phyloP scores from a whole-genome alignment of 2,113 vertebrate species.

The Sceloporus tristichus region DNA sequence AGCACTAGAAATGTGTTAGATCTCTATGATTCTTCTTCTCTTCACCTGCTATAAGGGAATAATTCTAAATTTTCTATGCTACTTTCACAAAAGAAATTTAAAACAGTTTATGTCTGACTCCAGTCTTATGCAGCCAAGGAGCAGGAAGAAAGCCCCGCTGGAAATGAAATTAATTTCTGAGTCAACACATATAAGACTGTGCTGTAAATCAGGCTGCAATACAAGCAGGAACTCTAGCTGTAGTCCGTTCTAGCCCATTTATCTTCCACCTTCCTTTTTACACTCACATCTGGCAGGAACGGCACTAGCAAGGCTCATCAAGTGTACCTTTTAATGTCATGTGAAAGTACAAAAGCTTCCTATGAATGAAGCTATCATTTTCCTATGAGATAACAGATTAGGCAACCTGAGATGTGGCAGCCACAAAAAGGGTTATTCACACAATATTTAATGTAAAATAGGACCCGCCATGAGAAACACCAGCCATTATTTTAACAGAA shows the following conservation, averaged over 20 bases:
- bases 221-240: neutral
- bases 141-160: neutral
- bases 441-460: constrained; percentile 16
- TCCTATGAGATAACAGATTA: neutral
- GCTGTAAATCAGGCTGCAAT: neutral
- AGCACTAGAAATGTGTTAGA: neutral
- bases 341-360: neutral
- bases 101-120: neutral
- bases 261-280: neutral
- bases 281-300: neutral
- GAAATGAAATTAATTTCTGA: neutral
- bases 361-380: neutral
- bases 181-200: neutral
- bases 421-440: neutral
- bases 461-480: neutral
- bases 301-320: neutral
- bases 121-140: neutral
- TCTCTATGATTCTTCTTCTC: neutral
- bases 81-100: neutral
- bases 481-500: neutral
- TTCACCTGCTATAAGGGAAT: neutral
- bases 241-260: neutral
- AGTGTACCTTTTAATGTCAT: neutral
- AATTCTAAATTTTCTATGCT: neutral
- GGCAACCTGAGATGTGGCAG: neutral